Base-by-base conservation (phyloP, 2,797 vertebrate species). In the Liparis tanakae region DNA sequence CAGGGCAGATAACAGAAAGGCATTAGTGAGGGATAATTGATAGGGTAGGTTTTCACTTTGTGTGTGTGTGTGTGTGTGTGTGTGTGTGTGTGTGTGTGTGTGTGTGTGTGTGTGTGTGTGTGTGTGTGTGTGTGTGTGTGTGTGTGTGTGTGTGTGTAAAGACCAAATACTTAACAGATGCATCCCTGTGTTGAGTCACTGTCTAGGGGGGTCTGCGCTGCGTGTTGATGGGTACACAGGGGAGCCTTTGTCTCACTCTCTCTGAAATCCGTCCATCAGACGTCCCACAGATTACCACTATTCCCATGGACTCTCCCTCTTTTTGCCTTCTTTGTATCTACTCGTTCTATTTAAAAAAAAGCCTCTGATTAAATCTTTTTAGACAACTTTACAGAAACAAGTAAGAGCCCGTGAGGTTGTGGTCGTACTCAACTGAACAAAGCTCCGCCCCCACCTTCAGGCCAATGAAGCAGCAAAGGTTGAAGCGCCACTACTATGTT, bases 171-270 rank as follows among this genome's bases (percentile, higher is more conserved):
- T 62, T 62, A 79, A 73, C 79, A 82, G 75, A 84, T 81, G 67
- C 79, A 65, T n/a, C 62, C 6, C 39, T 1, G 63, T 60, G 65
- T 34, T 54, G 85, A 88, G 71, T 87, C 84, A 86, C 56, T 30
- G 83, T 89, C 78, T 88, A 69, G 64, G 65, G 65, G 46, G 56
- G 57, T 71, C 48, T 57, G 72, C 65, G 60, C 65, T 36, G 66
- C 60, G 59, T 56, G 44, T 51, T 15, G 10, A 15, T 44, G 67
- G 55, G 33, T 57, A 43, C 78, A 80, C 58, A 74, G 75, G 55
- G 78, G 63, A 76, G 66, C 44, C 63, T 85, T 85, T 87, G 84
- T 87, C 82, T 78, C 67, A 13, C 41, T 72, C 71, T 65, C 59
- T 75, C 67, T 62, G 77, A 80, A 82, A 58, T 14, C 22, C 30